Base-by-base conservation (phyloP, 1,140 invertebrate species). In the Atta texana region DNA sequence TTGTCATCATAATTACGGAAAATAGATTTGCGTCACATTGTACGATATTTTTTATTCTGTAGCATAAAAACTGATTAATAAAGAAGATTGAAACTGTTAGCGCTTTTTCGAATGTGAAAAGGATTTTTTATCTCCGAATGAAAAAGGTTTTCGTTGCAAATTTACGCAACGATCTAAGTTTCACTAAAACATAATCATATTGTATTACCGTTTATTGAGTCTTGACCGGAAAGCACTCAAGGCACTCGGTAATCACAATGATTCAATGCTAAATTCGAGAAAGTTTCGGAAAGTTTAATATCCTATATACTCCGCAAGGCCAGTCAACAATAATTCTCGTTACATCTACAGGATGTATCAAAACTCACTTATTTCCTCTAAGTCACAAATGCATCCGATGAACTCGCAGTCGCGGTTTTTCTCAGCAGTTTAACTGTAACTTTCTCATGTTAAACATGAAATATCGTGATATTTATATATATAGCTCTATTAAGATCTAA, bases 191-290 rank as follows among this genome's bases (percentile, higher is more conserved):
- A 75, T 75, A 51, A 84, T 51, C 57, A 44, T 3, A n/a, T 61
- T 84, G 59, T 75, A 63, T 51, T 75, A 39, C 28, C 55, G 55
- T 71, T 81, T 71, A 24, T 81, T 71, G 57, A 28, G 49, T 68
- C 63, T 84, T 44, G 80, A 84, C 55, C 39, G 39, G 24, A 74
- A 84, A 53, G 72, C 53, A 81, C 80, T 84, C 80, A 74, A 84
- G 55, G 39, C 39, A 7, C 69, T 75, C 55, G 39, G 59, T 75
- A 34, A 39, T 55, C 39, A 24, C 69, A 82, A 82, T 72, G 34
- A 53, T 68, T 82, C 24, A 59, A 74, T 84, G 69, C 55, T 84
- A 75, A 84, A 84, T 84, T 84, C n/a, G 80, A 61, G 80, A 84
- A 84, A 84, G 55, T 84, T 84, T 44, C 18, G 28, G 55, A 51